These are phyloP conservation scores for Falco cherrug DNA, from an alignment of 2,797 vertebrate species.

Conservation along the genomic window DNA sequence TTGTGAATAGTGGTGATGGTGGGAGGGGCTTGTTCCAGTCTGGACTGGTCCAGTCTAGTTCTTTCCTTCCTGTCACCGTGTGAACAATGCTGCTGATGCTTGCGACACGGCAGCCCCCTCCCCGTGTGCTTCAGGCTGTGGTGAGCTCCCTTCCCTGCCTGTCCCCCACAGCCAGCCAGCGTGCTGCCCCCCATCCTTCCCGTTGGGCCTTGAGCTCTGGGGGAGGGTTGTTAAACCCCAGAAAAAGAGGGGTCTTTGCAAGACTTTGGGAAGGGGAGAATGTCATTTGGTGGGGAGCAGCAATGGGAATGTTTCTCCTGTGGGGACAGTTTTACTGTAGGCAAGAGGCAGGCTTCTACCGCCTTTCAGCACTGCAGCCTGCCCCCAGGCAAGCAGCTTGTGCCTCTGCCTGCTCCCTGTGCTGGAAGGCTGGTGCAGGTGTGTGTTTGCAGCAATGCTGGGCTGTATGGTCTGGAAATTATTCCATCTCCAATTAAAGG, in stretches of 20 bases:
- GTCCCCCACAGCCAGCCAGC: neutral
- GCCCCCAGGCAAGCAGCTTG: neutral
- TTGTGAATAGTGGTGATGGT: slow-evolving; percentile 64
- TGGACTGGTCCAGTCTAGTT: slow-evolving; percentile 79
- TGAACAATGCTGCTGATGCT: slow-evolving; percentile 73
- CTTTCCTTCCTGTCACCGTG: slow-evolving; percentile 73
- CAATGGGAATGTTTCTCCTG: neutral
- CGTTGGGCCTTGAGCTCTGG: neutral
- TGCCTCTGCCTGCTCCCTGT: neutral
- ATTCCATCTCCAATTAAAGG: neutral
- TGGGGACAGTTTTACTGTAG: neutral
- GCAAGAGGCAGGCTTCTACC: neutral
- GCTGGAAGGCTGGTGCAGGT: neutral
- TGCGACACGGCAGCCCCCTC: slow-evolving; percentile 42
- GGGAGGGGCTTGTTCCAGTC: slow-evolving; percentile 77
- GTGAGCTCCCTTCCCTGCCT: neutral
- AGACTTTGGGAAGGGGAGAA: neutral
- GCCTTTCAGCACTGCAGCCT: neutral
- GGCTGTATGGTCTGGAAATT: neutral
- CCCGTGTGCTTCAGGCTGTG: neutral
- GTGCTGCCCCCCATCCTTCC: neutral
- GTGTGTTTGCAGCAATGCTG: neutral
- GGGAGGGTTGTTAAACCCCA: neutral
- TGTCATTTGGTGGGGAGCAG: neutral
- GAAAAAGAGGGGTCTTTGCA: neutral